Evolutionary conservation across 2,113 vertebrate species (phyloP), one percentile per base, ranked within the genome.

Genomic region (Laticauda colubrina): DNA sequence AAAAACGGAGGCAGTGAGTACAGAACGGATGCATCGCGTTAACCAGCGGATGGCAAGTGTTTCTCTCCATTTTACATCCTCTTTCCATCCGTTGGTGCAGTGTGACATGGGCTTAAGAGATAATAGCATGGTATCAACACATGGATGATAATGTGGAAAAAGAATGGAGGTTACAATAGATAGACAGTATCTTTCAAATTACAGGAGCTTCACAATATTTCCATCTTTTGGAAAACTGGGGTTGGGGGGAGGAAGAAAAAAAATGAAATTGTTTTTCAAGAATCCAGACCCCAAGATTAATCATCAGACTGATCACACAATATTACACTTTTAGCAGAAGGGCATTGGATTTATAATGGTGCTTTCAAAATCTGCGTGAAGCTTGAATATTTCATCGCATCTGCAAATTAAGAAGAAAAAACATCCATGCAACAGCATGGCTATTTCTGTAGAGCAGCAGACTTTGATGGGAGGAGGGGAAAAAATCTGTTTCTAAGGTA

Each of bases 401-500:
- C 96, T 97, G 96, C 94, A 96, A 97, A 96, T 97, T 94, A 95
- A 96, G 98, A 94, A 93, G 95, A 97, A 89, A 97, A 96, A 96
- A 95, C 96, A 96, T 97, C 97, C 97, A 81, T 43, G 75, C 75
- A 95, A 97, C 96, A 96, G 97, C 97, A 97, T 97, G 97, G 97
- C 97, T 97, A 97, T 97, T 96, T 95, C 97, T 96, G 94, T 94
- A 95, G 96, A 97, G 97, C 96, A 95, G 96, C 92, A 96, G 97
- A 97, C 97, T 97, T 98, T 97, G 97, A 98, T 97, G 48, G 54
- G 45, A 54, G 4, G 21, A 39, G 55, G 39, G 12, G 55, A n/a
- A 48, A 96, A 97, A 97, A 97, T 96, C 97, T 97, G 98, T 98
- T 98, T 98, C 98, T 97, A 97, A 98, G 97, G 98, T 98, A 98